Conservation (phyloP, 64 coral and sea anemone genomes). For the Pachyseris speciosa region DNA sequence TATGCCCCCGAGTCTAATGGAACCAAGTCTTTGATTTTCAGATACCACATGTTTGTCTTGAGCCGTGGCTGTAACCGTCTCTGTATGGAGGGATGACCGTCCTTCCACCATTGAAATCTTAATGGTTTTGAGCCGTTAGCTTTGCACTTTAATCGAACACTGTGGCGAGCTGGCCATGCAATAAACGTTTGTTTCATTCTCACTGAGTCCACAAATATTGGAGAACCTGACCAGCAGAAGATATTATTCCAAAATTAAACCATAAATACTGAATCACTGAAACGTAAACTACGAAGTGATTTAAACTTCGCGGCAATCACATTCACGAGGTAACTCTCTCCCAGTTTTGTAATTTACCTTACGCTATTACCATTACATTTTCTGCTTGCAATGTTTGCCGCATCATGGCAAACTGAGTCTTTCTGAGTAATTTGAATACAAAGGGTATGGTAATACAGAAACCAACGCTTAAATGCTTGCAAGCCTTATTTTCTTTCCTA, state of each 20-base stretch:
- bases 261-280: background rate
- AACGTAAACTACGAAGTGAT: too few species aligned
- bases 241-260: background rate
- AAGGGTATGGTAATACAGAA: too few species aligned
- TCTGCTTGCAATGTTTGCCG: too few species aligned
- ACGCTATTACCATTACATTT: too few species aligned
- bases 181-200: slow-evolving; percentile 56
- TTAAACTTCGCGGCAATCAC: too few species aligned
- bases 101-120: slow-evolving; percentile 62
- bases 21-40: slow-evolving; percentile 55
- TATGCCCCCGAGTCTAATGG: slow-evolving; percentile 62
- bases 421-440: too few species aligned
- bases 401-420: too few species aligned
- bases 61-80: slow-evolving; percentile 54
- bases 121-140: slow-evolving; percentile 62
- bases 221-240: background rate
- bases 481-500: too few species aligned
- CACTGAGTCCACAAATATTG: slow-evolving; percentile 24
- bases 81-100: slow-evolving; percentile 41
- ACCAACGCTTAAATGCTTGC: too few species aligned
- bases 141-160: slow-evolving; percentile 62
- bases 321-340: too few species aligned
- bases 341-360: too few species aligned
- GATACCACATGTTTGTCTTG: slow-evolving; percentile 66
- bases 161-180: slow-evolving; percentile 66